Conservation (phyloP, 64 coral and sea anemone species). For the Hydrozoanthus tunicans region DNA sequence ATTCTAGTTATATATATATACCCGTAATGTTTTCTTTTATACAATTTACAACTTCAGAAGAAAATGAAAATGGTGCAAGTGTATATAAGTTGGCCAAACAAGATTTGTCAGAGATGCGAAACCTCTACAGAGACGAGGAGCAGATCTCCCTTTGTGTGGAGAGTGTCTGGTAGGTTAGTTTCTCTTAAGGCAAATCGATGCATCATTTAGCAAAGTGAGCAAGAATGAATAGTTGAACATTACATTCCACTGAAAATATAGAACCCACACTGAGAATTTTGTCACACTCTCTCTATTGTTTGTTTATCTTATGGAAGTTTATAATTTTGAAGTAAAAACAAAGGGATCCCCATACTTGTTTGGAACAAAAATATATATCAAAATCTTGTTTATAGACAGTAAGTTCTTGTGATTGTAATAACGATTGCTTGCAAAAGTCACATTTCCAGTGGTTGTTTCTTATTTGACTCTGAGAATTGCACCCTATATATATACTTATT, state of each 20-base stretch:
- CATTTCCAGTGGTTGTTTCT: too few species aligned
- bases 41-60: constrained; percentile 8
- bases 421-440: too few species aligned
- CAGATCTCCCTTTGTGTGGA: constrained; percentile 37
- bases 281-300: too few species aligned
- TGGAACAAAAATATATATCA: too few species aligned
- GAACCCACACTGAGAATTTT: too few species aligned
- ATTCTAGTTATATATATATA: not conserved
- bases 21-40: not conserved
- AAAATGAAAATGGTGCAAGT: not conserved
- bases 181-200: not conserved
- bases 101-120: constrained; percentile 29
- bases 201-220: not conserved
- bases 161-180: not conserved
- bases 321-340: too few species aligned
- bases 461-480: too few species aligned
- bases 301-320: too few species aligned
- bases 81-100: constrained; percentile 16
- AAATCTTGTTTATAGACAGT: too few species aligned
- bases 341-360: too few species aligned
- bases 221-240: not conserved
- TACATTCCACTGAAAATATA: not conserved
- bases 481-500: too few species aligned
- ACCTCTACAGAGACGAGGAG: constrained; percentile 46
- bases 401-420: too few species aligned